Conservation (phyloP, 2,113 vertebrate species). For the Rhagologus leucostigma region DNA sequence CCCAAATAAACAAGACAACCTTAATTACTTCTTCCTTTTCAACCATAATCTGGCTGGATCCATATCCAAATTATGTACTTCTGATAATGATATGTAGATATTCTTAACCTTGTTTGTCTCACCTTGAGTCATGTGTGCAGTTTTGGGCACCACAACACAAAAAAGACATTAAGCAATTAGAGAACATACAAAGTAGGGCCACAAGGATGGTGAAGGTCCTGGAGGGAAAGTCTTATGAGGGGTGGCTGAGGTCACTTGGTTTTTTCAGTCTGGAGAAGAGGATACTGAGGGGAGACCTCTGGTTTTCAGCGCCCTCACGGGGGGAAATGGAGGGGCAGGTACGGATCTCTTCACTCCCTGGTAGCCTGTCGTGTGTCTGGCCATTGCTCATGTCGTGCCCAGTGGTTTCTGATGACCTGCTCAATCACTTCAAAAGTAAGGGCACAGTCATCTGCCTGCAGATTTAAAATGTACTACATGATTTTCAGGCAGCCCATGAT, state of each 20-base stretch:
- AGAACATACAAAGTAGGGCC: not conserved
- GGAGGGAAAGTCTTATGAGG: not conserved
- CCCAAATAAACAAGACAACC: not conserved
- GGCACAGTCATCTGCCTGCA: not conserved
- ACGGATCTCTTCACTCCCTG: not conserved
- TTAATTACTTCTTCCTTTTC: not conserved
- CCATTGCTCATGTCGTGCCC: not conserved
- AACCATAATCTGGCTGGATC: not conserved
- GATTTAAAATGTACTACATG: not conserved
- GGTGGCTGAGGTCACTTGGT: not conserved
- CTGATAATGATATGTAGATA: not conserved
- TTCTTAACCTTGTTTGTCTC: not conserved
- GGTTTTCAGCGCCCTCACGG: not conserved
- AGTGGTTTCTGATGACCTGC: not conserved
- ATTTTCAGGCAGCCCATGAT: not conserved
- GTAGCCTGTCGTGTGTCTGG: not conserved
- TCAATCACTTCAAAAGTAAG: not conserved
- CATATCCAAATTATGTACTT: not conserved
- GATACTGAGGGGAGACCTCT: not conserved
- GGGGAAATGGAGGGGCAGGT: rapidly evolving
- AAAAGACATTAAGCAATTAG: not conserved
- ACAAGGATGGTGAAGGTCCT: not conserved
- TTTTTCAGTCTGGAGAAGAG: not conserved
- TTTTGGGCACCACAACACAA: not conserved
- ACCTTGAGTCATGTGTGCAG: not conserved